These are phyloP conservation scores for Eulemur rubriventer DNA, from an alignment of 2,797 vertebrate species.

Conservation along the genomic window DNA sequence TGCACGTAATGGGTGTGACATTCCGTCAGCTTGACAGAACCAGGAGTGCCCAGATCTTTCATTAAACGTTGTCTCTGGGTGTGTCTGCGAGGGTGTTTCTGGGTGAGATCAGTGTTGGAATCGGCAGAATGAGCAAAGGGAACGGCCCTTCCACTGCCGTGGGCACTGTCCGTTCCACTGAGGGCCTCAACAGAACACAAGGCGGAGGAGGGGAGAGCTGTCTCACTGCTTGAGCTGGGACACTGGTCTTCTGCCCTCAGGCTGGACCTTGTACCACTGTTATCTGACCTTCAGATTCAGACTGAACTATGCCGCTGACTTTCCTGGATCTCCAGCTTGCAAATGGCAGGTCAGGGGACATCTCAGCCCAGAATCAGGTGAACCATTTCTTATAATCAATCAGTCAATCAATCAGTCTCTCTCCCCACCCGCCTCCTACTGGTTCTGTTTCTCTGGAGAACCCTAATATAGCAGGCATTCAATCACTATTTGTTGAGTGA, in stretches of 20 bases:
- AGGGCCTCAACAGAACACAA: background rate
- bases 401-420: background rate
- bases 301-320: no score
- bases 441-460: background rate
- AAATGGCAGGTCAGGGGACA: background rate
- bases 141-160: fast-evolving
- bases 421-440: no score
- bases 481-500: background rate
- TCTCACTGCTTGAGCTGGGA: background rate
- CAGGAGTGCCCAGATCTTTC: background rate
- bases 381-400: background rate
- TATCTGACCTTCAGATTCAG: background rate
- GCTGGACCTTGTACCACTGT: background rate
- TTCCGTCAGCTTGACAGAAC: background rate
- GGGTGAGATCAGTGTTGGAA: background rate
- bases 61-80: background rate
- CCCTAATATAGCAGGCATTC: background rate
- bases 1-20: background rate
- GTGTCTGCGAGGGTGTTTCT: background rate
- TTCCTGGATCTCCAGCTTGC: background rate
- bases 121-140: background rate
- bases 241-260: background rate
- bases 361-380: background rate
- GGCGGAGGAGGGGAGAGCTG: background rate
- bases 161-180: fast-evolving